Base-by-base conservation (phyloP, 2,888 invertebrate species). In the Abrostola tripartita region DNA sequence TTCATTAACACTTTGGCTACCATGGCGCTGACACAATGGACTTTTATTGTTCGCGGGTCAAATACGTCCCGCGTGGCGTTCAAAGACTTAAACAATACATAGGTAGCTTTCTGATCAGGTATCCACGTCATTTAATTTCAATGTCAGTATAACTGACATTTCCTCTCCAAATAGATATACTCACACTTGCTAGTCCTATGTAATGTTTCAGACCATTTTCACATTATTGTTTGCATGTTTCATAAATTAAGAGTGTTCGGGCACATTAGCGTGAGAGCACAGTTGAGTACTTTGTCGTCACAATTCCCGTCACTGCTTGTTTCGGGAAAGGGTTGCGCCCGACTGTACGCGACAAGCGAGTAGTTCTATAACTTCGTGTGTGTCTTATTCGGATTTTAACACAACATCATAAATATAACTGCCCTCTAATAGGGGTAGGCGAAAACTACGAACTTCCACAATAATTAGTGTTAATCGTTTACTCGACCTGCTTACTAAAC, bases 211-310 rank as follows among this genome's bases (percentile, higher is more conserved):
- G 24, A 60, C 52, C 50, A 52, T 65, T 47, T 49, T 12, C 35
- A 50, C 44, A 7, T 37, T 41, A 60, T 62, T 59, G 53, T 67
- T 68, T 38, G 37, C 54, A 41, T 60, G 44, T 61, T 65, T 44
- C 52, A 40, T 57, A 58, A 64, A 47, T 47, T 47, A 47, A 68
- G 50, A 61, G 59, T 47, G 47, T 38, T 41, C 42, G 38, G 14
- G 51, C 59, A 64, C 69, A 71, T 77, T 74, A 81, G 60, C 51
- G 65, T 36, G 59, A 65, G 61, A 67, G 65, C 63, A 61, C 64
- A 66, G 52, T 66, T 53, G 56, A 71, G 72, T 65, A 74, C 73
- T 71, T 70, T 72, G 63, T 79, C 81, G 77, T 69, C 66, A 62
- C 58, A 76, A 65, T 71, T 72, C 57, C 38, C 61, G 52, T 63